Percentiles rank a stretch among this genome's conserved stretches.
Conservation (phyloP, 1,140 invertebrate species). For the Batillaria attramentaria region DNA sequence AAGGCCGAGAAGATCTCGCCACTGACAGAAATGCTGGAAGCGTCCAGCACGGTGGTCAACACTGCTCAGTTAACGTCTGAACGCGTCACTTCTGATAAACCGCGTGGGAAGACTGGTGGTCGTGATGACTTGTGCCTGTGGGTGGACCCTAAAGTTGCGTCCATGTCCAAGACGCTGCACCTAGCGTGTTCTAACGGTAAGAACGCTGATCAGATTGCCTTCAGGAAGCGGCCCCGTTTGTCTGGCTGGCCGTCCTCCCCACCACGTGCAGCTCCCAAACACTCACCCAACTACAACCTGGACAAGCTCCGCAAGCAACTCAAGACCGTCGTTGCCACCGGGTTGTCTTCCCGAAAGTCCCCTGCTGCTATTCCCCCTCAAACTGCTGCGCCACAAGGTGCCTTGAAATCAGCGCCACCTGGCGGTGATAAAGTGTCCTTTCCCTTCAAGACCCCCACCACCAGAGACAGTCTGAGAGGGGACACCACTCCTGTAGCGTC, state of each 20-base stretch:
- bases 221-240: background rate
- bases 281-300: background rate
- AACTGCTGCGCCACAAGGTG: background rate
- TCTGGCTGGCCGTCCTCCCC: background rate
- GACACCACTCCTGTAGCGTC: too few species aligned
- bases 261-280: background rate
- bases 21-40: background rate
- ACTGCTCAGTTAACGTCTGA: too few species aligned
- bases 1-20: conserved; percentile 3
- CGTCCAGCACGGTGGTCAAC: background rate
- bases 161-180: background rate
- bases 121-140: background rate
- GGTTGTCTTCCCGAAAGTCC: background rate
- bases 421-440: too few species aligned
- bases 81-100: background rate
- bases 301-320: background rate
- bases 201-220: background rate
- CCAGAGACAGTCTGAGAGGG: background rate
- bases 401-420: too few species aligned
- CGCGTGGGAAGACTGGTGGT: background rate
- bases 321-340: background rate
- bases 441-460: too few species aligned
- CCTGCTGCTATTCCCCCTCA: background rate
- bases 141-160: background rate
- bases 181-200: background rate